phyloP scores from a whole-genome alignment of 2,888 invertebrate species.

The Lepidocyrtoides sp. region DNA sequence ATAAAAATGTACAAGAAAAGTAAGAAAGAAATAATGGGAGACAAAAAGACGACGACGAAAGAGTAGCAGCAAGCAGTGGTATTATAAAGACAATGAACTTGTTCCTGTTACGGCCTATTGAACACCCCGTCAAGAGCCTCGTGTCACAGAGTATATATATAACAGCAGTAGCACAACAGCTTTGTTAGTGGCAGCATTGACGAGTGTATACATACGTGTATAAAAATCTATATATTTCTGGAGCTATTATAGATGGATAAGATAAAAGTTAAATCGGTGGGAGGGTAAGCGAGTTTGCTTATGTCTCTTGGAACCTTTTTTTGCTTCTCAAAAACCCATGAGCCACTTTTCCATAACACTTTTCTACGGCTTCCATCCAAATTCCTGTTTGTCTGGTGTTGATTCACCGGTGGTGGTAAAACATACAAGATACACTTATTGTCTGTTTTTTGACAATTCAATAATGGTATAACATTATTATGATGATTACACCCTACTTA shows the following conservation, averaged over 20 bases:
- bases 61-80: not conserved
- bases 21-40: not conserved
- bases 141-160: slow-evolving; percentile 1
- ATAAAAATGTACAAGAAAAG: not conserved
- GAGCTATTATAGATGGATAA: not conserved
- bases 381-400: not conserved
- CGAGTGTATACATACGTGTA: not conserved
- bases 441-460: slow-evolving; percentile 60
- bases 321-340: not conserved
- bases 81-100: slow-evolving; percentile 45
- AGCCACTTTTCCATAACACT: slow-evolving; percentile 18
- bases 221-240: not conserved
- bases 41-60: not conserved
- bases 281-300: slow-evolving; percentile 25
- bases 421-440: not conserved
- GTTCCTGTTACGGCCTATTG: slow-evolving; percentile 23
- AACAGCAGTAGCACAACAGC: not conserved
- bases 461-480: slow-evolving; percentile 30
- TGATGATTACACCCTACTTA: slow-evolving; percentile 18
- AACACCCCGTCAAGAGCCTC: slow-evolving; percentile 28
- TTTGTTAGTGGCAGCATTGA: not conserved
- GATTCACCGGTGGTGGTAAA: not conserved
- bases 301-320: slow-evolving; percentile 31
- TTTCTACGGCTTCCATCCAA: not conserved
- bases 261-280: slow-evolving; percentile 52